These are phyloP conservation scores for Pelodytes ibericus DNA, from an alignment of 2,797 vertebrate species.

Conservation along the genomic window DNA sequence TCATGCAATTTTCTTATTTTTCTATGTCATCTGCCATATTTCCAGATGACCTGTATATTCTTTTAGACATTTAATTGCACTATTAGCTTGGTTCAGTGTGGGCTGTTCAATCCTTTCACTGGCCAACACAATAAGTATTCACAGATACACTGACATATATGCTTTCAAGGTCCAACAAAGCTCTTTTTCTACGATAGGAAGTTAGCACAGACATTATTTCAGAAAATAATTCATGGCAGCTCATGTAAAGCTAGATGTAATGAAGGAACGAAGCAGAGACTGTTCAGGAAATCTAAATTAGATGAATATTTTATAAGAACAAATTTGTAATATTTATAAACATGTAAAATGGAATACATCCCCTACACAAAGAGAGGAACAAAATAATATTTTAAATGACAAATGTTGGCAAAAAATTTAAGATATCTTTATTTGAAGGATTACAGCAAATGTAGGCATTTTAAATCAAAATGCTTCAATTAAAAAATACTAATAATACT, in stretches of 20 bases:
- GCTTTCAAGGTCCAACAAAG: constrained; percentile 22
- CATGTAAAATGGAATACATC: no score
- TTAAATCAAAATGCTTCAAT: no score
- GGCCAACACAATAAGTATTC: constrained; percentile 11
- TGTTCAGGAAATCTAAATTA: no score
- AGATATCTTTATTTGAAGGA: no score
- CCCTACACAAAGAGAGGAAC: no score
- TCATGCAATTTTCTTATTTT: constrained; percentile 12
- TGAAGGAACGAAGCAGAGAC: no score
- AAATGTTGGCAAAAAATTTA: no score
- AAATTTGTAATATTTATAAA: no score
- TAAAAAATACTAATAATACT: no score
- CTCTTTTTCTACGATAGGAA: constrained; percentile 22
- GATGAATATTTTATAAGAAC: no score
- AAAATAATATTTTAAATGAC: no score
- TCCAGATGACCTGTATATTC: constrained; percentile 26
- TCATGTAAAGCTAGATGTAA: constrained; percentile 16
- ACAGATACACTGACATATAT: constrained; percentile 1
- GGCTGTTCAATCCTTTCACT: constrained; percentile 29
- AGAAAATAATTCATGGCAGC: neutral
- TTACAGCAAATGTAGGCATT: no score
- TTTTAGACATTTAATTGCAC: constrained; percentile 32
- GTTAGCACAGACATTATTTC: neutral
- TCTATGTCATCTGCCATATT: neutral
- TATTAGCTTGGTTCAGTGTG: constrained; percentile 22